Base-by-base conservation (phyloP, 2,888 invertebrate genomes). In the Yponomeuta plumbellus region DNA sequence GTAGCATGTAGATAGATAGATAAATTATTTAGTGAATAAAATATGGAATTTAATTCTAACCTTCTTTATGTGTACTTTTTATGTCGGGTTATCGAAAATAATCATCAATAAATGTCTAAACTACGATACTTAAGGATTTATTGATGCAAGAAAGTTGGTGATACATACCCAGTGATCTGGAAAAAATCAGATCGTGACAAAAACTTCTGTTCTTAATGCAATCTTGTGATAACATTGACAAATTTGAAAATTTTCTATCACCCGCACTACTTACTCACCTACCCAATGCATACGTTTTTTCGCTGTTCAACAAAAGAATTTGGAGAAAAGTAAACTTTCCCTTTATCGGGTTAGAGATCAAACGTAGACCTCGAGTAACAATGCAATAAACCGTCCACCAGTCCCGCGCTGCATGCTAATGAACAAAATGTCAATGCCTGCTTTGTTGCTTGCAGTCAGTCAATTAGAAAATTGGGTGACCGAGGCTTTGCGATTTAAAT, bases 351-450 rank as follows among this genome's bases (percentile, higher is more conserved):
- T 79, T 78, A 71, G 75, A 80, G 80, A 84, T 84, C 84, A 80
- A 77, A 79, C 77, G 78, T 76, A 78, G 74, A 76, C 74, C 74
- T 73, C 75, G 74, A 73, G 73, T 70, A 75, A 77, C 76, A 76
- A 85, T 84, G 80, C 82, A 73, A 80, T 80, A 76, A 83, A 80
- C 77, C 75, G 75, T 80, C 73, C 81, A 79, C 77, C 76, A 68
- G 68, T 69, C 65, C 76, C 75, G 57, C 61, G 65, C 66, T 23
- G 58, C 69, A 74, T 88, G 77, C 88, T 90, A 83, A 82, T 85
- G 86, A 88, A 85, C 69, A 66, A 69, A 67, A 68, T 67, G 72
- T 73, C 73, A 70, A 76, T 76, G 71, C 72, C 68, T 73, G 74
- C 75, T 78, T 77, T 78, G n/a, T 66, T 21, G 21, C 77, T 73